A percentile compares a stretch with the other conserved stretches of the same genome.
These are phyloP conservation scores for Drosophila picticornis DNA, from an alignment of 2,888 invertebrate genomes.

Conservation along the genomic window DNA sequence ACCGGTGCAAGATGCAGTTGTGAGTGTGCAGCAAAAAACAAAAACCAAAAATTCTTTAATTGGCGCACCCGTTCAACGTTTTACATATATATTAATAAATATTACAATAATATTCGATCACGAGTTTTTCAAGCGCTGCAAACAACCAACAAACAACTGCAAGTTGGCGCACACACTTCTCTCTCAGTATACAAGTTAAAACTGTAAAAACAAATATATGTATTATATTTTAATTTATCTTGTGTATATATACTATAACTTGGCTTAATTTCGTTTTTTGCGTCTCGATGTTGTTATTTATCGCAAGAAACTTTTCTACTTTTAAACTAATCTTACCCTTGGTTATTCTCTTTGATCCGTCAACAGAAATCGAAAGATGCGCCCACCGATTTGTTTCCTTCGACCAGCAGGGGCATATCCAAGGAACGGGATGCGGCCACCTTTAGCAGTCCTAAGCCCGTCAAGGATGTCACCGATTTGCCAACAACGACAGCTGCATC, in stretches of 20 bases:
- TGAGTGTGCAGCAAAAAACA: constrained; percentile 59
- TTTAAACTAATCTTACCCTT: neutral
- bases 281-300: constrained; percentile 53
- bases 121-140: constrained; percentile 58
- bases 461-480: constrained; percentile 59
- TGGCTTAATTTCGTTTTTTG: constrained; percentile 53
- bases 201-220: no score
- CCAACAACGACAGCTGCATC: constrained; percentile 49
- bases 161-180: constrained; percentile 67
- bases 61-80: constrained; percentile 67
- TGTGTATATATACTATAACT: constrained; percentile 23
- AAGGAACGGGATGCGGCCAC: constrained; percentile 69
- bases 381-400: constrained; percentile 70
- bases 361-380: constrained; percentile 79
- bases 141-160: constrained; percentile 61
- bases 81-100: constrained; percentile 27
- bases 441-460: constrained; percentile 48
- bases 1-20: constrained; percentile 56
- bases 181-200: constrained; percentile 19
- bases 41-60: constrained; percentile 58
- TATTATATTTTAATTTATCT: constrained; percentile 6
- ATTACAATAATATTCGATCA: constrained; percentile 41
- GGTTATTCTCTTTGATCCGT: constrained; percentile 5
- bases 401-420: constrained; percentile 73
- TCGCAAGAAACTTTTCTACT: rapidly evolving